Evolutionary conservation across 2,113 vertebrate species (phyloP), one percentile per base, ranked within the genome.

Genomic region (Chlamydotis undulata): DNA sequence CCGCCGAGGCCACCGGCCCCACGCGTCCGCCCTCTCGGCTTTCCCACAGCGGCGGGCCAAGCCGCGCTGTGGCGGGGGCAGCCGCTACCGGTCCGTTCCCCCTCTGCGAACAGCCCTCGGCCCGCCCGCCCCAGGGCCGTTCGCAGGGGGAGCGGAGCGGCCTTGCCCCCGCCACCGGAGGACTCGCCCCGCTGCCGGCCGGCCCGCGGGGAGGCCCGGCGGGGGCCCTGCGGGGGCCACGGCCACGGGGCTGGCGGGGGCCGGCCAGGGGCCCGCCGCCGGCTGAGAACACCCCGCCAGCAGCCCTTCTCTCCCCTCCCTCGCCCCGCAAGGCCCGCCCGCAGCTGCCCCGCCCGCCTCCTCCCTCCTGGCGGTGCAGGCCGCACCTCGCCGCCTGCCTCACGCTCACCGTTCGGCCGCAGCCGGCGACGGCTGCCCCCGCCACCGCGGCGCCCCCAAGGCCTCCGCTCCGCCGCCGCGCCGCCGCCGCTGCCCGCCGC

Each of bases 11-110:
- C 43, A 1, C 45, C 11, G 14, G 33, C 18, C 29, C 61, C 3
- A 1, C 19, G 1, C 35, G 14, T 2, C 2, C 0, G 31, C 5
- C 12, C 25, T 17, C 39, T 25, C 2, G 14, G 7, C 26, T 1
- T 7, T 5, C 22, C 6, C 41, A 43, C 14, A 43, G 41, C 41
- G 41, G 41, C 41, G 10, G 41, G 41, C 41, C 41, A 14, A 43
- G 41, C 41, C 41, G 41, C 41, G 41, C 41, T 16, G 5, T 43
- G 41, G 41, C 41, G 14, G 41, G 41, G 14, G 6, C 41, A 43
- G 41, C 41, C 41, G 41, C 41, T 16, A 43, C 14, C 41, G 41
- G 41, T 41, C 41, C 41, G 41, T 12, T 11, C 41, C 41, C 12
- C 41, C 13, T 12, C 41, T n/a, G n/a, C n/a, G n/a, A n/a, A 12